Percentiles rank a stretch among this genome's conserved stretches.
Evolutionary conservation across 1,140 invertebrate genomes (phyloP).

Genomic region (Steinernema khuongi): DNA sequence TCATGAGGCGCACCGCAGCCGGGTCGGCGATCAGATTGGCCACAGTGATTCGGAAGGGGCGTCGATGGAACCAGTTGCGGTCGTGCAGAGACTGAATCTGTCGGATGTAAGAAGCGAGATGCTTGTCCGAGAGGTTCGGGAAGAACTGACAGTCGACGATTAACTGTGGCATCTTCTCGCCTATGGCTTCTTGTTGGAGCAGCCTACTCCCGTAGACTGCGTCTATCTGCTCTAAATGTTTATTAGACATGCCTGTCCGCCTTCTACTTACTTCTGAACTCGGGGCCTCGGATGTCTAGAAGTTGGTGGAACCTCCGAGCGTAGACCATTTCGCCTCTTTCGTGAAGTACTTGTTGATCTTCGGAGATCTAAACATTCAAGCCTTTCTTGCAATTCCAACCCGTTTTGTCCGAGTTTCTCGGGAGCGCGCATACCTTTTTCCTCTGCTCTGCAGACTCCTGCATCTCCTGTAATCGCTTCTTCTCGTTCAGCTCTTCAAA

Average conservation of each 20-base stretch:
- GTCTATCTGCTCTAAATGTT: neutral
- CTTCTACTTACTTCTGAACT: neutral
- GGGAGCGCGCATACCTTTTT: neutral
- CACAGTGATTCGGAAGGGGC: neutral
- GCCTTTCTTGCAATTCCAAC: no score
- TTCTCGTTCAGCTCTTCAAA: neutral
- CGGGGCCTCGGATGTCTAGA: neutral
- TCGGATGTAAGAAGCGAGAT: neutral
- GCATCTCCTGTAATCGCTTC: neutral
- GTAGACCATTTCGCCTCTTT: neutral
- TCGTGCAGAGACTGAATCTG: constrained; percentile 1
- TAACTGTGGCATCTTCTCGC: neutral
- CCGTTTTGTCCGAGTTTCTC: no score
- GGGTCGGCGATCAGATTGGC: neutral
- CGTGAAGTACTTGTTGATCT: neutral
- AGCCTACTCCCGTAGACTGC: neutral
- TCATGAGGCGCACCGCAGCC: neutral
- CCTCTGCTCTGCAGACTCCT: neutral
- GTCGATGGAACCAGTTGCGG: neutral
- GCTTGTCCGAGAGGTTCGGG: neutral
- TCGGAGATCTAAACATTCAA: neutral
- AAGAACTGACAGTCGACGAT: neutral
- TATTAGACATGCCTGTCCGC: no score
- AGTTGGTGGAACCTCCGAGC: neutral
- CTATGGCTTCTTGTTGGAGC: neutral